A percentile compares a stretch with the other conserved stretches of the same genome.
Conservation (phyloP, 2,888 invertebrate species). For the Cephus nigrinus region DNA sequence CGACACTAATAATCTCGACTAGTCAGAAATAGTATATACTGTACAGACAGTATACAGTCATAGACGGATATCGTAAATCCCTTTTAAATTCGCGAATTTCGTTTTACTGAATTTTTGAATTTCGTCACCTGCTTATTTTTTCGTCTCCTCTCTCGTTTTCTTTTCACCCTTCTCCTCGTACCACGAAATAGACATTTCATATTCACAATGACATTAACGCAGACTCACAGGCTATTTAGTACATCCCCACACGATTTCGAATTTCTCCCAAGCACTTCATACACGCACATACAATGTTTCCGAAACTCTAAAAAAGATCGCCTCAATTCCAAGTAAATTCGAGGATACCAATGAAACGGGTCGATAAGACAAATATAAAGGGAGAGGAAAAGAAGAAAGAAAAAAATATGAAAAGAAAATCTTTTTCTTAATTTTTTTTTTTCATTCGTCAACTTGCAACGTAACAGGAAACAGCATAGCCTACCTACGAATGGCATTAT, state of each 20-base stretch:
- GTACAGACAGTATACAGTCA: background rate
- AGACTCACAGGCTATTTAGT: background rate
- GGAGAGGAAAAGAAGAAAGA: background rate
- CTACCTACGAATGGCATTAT: background rate
- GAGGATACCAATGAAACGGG: background rate
- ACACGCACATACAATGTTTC: background rate
- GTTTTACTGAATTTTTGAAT: background rate
- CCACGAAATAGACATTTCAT: background rate
- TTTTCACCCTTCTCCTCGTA: background rate
- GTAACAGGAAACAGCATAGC: background rate
- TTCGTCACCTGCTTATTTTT: background rate
- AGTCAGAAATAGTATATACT: background rate
- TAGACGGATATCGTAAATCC: background rate
- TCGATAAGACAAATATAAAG: background rate
- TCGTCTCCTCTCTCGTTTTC: background rate
- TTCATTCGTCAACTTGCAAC: slow-evolving; percentile 6
- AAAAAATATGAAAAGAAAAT: background rate
- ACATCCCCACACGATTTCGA: background rate
- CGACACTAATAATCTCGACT: background rate
- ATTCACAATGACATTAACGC: background rate
- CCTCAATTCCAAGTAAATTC: slow-evolving; percentile 35
- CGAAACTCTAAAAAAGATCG: background rate
- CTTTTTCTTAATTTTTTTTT: slow-evolving; percentile 2
- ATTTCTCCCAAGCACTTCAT: background rate
- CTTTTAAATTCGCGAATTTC: background rate